Conservation (phyloP, 2,113 vertebrate genomes). For the Planiliza haematocheilus region DNA sequence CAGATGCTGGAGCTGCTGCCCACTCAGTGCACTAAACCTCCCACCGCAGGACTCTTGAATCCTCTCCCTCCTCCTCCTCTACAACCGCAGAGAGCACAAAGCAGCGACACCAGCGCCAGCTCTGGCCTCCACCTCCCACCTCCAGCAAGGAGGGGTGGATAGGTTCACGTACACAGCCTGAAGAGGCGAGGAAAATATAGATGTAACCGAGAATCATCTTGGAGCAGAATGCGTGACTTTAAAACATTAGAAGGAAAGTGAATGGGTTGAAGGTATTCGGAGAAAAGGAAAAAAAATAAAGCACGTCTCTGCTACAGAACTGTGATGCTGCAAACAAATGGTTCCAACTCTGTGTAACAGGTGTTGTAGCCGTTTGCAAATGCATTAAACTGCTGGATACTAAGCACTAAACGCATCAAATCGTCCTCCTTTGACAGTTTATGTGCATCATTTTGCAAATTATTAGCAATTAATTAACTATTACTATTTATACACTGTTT, state of each 20-base stretch:
- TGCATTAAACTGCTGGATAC: background rate
- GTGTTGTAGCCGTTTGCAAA: background rate
- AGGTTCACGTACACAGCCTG: slow-evolving; percentile 59
- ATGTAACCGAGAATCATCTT: background rate
- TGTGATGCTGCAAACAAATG: no score
- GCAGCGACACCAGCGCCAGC: slow-evolving; percentile 69
- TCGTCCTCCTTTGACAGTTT: background rate
- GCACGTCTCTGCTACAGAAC: no score
- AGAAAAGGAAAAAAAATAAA: background rate
- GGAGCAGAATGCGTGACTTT: background rate
- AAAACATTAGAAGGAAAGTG: background rate
- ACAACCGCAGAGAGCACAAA: slow-evolving; percentile 70
- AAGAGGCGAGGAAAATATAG: background rate
- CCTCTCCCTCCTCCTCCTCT: slow-evolving; percentile 65
- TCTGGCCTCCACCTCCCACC: slow-evolving; percentile 65
- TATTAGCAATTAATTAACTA: no score
- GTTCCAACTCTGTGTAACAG: background rate
- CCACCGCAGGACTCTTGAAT: slow-evolving; percentile 72
- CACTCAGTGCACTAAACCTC: slow-evolving; percentile 77
- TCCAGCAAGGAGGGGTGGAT: slow-evolving; percentile 67
- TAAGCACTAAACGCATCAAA: background rate
- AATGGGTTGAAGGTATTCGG: background rate
- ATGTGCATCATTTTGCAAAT: no score
- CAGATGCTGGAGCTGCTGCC: slow-evolving; percentile 82
- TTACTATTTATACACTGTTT: no score